These are phyloP conservation scores for Phyllostomus discolor DNA, from an alignment of 2,113 vertebrate species.

Conservation along the genomic window DNA sequence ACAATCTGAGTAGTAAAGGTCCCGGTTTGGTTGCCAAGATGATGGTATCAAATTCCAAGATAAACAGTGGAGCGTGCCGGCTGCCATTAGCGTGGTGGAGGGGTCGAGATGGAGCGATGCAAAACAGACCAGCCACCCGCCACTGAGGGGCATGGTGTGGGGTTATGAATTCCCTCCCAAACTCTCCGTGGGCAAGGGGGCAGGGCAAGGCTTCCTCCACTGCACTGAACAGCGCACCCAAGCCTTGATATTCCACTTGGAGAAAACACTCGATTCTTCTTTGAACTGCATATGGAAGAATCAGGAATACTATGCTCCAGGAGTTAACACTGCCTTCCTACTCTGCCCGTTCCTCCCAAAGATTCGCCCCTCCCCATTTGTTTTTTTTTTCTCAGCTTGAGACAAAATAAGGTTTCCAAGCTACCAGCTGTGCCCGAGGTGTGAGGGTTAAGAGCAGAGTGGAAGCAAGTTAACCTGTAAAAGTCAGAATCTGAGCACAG, in stretches of 20 bases:
- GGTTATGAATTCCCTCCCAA: conserved; percentile 48
- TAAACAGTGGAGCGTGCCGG: conserved; percentile 69
- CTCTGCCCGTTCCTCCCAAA: not conserved
- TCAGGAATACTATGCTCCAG: not conserved
- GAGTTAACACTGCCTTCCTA: not conserved
- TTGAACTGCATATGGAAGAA: not conserved
- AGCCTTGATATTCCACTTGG: not conserved
- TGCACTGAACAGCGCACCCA: not conserved
- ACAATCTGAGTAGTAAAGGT: conserved; percentile 65
- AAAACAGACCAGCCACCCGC: conserved; percentile 56
- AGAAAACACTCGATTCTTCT: not conserved
- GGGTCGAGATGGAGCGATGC: conserved; percentile 46
- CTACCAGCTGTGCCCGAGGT: conserved; percentile 34
- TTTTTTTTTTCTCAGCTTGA: not conserved
- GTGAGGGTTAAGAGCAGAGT: not conserved
- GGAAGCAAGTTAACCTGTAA: conserved; percentile 56
- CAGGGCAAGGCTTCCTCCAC: not conserved
- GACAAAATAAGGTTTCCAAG: conserved; percentile 11
- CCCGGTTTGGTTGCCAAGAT: conserved; percentile 73
- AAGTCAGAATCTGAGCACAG: conserved; percentile 9
- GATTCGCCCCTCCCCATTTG: not conserved
- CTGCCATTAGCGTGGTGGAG: conserved; percentile 53
- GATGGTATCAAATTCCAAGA: conserved; percentile 75
- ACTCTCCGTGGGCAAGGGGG: not conserved
- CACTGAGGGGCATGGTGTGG: conserved; percentile 37